A percentile compares a stretch with the other conserved stretches of the same genome.
These are phyloP conservation scores for Alloplasta piceator DNA, from an alignment of 2,888 invertebrate genomes.

Conservation along the genomic window DNA sequence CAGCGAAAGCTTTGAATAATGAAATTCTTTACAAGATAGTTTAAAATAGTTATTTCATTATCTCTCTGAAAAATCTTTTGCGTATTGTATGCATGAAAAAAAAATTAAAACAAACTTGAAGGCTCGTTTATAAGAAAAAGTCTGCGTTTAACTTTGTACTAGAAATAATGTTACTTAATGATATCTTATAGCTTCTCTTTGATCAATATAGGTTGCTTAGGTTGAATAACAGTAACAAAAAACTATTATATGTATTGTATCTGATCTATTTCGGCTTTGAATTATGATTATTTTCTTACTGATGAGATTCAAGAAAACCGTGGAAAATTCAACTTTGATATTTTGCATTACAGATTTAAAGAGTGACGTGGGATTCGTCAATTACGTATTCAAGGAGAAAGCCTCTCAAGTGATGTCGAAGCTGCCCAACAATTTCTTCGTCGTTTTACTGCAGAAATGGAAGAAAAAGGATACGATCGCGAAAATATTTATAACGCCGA, in stretches of 20 bases:
- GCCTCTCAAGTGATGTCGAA: conserved; percentile 23
- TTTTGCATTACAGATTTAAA: conserved; percentile 40
- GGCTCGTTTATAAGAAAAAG: not conserved
- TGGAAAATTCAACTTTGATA: conserved; percentile 36
- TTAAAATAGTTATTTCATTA: conserved; percentile 13
- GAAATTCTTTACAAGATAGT: conserved; percentile 12
- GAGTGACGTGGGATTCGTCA: conserved; percentile 38
- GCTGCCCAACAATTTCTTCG: conserved; percentile 17
- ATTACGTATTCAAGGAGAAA: conserved; percentile 38
- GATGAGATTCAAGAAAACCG: conserved; percentile 25
- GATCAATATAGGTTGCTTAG: conserved; percentile 19
- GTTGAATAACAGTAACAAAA: conserved; percentile 9
- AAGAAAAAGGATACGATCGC: conserved; percentile 18
- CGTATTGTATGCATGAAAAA: not conserved
- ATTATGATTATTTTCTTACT: conserved; percentile 7
- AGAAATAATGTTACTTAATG: conserved; percentile 8
- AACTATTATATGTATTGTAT: conserved; percentile 8
- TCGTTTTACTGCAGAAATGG: conserved; percentile 12
- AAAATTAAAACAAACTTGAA: conserved; percentile 15
- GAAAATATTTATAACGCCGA: conserved; percentile 67
- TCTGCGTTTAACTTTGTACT: conserved; percentile 1
- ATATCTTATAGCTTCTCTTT: conserved; percentile 7
- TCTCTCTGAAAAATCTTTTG: not conserved
- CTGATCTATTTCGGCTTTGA: conserved; percentile 3
- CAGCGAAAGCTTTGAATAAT: conserved; percentile 23